phyloP scores from a whole-genome alignment of 2,888 invertebrate species.

The Microctonus brassicae region DNA sequence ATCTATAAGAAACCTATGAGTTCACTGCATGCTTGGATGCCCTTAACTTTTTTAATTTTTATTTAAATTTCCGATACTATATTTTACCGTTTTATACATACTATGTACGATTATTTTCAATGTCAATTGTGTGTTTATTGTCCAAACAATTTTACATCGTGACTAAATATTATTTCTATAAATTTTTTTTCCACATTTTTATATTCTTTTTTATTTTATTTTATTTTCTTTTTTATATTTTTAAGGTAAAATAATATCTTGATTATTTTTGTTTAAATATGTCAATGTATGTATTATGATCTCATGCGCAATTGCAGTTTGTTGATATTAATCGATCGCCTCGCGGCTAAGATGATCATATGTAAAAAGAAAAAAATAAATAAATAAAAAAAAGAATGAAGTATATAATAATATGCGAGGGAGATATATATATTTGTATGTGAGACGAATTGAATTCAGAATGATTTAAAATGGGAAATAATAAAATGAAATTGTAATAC shows the following conservation, averaged over 20 bases:
- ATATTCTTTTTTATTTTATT: neutral
- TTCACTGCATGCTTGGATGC: neutral
- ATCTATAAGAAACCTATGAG: neutral
- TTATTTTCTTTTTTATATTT: neutral
- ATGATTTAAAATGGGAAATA: neutral
- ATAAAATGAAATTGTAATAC: too few relatives aligned
- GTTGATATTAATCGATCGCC: constrained; percentile 39
- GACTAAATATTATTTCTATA: neutral
- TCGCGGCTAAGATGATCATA: constrained; percentile 9
- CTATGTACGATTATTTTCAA: neutral
- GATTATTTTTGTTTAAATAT: neutral
- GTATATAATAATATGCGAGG: neutral
- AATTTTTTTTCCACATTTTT: too few relatives aligned
- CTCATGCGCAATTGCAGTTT: neutral
- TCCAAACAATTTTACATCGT: neutral
- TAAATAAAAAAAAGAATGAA: neutral
- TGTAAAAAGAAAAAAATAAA: neutral
- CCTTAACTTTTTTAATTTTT: constrained; percentile 1
- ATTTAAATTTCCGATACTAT: too few relatives aligned
- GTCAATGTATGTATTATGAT: constrained; percentile 18
- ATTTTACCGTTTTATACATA: neutral
- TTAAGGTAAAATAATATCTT: neutral
- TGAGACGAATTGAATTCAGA: constrained; percentile 9
- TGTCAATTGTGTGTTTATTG: neutral
- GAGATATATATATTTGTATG: neutral